Base-by-base conservation (phyloP, 1,140 invertebrate species). In the Carposina sasakii region DNA sequence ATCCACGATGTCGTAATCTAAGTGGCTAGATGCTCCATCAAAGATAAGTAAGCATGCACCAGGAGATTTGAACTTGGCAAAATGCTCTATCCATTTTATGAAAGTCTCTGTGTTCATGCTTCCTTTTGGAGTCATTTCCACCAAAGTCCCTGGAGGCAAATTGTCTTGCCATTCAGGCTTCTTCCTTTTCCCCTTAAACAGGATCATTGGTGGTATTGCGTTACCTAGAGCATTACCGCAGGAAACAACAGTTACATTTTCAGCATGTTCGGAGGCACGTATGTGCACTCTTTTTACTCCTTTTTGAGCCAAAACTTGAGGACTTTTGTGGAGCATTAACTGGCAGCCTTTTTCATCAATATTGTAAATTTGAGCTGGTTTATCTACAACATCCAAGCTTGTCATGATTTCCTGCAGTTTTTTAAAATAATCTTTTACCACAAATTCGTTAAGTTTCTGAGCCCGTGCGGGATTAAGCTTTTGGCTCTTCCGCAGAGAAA, bases 101-200 rank as follows among this genome's bases (percentile, higher is more conserved):
- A 34, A 34, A 6, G 13, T 15, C 4, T 6, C 31, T 6, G 15
- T 34, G 13, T 34, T 34, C 31, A 34, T 34, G 15, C 31, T 34
- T 34, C 31, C 31, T 15, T 34, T 34, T 9, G 31, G 31, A 9
- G 31, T 34, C 31, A 34, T 34, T 15, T 34, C 8, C 4, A 15
- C 31, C 8, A 8, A 5, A 6, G 6, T 9, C 15, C 31, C 31
- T 5, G 5, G 5, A 4, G 6, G 81, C 62, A 16, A 76, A 64
- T 57, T 76, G 87, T 48, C 75, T 82, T 83, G 60, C 81, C 74
- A 82, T 84, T 52, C 37, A 19, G 39, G 19, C 26, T 49, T 49
- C 19, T 42, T 16, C 12, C 48, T n/a, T 22, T 52, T 52, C 3
- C 50, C 50, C 26, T 52, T 52, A 31, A 52, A 78, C 23, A 81